phyloP scores from a whole-genome alignment of 2,888 invertebrate species.

The Nebria salina region DNA sequence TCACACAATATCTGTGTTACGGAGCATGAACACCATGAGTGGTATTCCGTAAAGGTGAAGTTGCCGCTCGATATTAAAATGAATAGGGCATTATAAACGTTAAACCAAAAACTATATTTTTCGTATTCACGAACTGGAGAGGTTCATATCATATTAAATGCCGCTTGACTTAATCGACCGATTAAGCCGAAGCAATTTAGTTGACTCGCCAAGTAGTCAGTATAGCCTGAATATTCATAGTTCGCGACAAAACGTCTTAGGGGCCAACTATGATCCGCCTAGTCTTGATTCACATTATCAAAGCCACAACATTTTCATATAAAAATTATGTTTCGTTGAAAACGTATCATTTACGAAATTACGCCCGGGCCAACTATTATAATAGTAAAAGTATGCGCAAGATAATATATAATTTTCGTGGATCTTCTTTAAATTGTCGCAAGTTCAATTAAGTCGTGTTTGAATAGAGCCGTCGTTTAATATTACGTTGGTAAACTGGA shows the following conservation, averaged over 20 bases:
- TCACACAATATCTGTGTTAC: slow-evolving; percentile 5
- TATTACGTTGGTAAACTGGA: neutral
- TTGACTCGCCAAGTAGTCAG: slow-evolving; percentile 20
- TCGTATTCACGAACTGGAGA: slow-evolving; percentile 40
- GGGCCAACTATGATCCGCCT: neutral
- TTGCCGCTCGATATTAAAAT: slow-evolving; percentile 9
- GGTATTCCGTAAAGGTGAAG: neutral
- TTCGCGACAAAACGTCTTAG: slow-evolving; percentile 34
- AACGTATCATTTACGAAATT: slow-evolving; percentile 44
- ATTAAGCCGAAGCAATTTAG: slow-evolving; percentile 39
- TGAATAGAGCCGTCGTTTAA: neutral
- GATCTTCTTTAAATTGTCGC: slow-evolving; percentile 28
- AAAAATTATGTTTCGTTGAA: slow-evolving; percentile 36
- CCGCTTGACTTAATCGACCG: slow-evolving; percentile 41
- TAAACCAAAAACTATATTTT: slow-evolving; percentile 46
- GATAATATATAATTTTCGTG: slow-evolving; percentile 15
- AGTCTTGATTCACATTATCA: neutral
- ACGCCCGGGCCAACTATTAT: slow-evolving; percentile 37
- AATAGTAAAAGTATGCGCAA: slow-evolving; percentile 30
- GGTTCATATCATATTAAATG: slow-evolving; percentile 45
- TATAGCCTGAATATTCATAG: slow-evolving; percentile 42
- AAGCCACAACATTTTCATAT: slow-evolving; percentile 33
- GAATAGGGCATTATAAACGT: slow-evolving; percentile 35
- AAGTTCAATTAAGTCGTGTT: neutral
- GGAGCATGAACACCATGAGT: neutral